These are phyloP conservation scores for Stegostoma tigrinum DNA, from an alignment of 2,113 vertebrate genomes.

Conservation along the genomic window DNA sequence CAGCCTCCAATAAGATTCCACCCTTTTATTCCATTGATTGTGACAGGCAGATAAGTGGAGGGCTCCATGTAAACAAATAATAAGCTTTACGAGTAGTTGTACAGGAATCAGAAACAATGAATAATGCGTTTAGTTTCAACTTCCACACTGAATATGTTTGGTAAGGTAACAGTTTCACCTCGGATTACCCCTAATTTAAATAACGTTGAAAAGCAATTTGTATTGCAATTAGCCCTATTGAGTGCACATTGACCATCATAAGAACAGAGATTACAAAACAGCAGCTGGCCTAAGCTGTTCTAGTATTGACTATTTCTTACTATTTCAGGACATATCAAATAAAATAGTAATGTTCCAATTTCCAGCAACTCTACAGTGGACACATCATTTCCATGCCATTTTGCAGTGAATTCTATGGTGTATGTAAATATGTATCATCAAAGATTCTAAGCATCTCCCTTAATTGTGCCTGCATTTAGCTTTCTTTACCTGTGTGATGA, in stretches of 20 bases:
- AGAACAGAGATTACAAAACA: too few relatives aligned
- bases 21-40: background rate
- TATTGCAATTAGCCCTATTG: background rate
- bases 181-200: background rate
- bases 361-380: background rate
- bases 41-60: background rate
- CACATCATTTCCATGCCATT: background rate
- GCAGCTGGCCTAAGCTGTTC: background rate
- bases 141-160: background rate
- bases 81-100: background rate
- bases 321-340: background rate
- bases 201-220: background rate
- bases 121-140: background rate
- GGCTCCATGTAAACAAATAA: background rate
- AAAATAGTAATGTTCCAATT: background rate
- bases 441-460: background rate
- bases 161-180: background rate
- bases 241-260: background rate
- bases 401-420: background rate
- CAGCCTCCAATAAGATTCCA: background rate
- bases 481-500: background rate
- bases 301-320: background rate
- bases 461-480: background rate
- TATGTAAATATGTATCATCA: background rate
- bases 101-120: background rate